A percentile compares a stretch with the other conserved stretches of the same genome.
phyloP scores from a whole-genome alignment of 1,140 invertebrate genomes.

The Lordiphosa clarofinis region DNA sequence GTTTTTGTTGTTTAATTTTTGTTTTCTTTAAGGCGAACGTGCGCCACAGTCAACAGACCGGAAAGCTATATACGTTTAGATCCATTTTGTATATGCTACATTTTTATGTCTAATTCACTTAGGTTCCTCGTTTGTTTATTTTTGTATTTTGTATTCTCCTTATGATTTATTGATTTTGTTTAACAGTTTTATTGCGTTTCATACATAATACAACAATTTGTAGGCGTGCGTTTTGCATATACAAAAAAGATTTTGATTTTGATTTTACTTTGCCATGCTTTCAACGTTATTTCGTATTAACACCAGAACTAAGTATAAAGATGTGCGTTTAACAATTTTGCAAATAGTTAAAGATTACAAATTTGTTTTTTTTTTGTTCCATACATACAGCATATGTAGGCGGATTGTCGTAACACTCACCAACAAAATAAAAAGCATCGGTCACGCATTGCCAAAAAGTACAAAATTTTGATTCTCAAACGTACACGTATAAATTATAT shows the following conservation, averaged over 20 bases:
- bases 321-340: slow-evolving; percentile 57
- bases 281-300: slow-evolving; percentile 59
- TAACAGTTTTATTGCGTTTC: slow-evolving; percentile 36
- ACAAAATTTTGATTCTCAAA: slow-evolving; percentile 2
- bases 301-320: slow-evolving; percentile 49
- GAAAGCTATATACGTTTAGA: slow-evolving; percentile 23
- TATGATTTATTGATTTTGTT: slow-evolving; percentile 40
- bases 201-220: slow-evolving; percentile 25
- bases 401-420: slow-evolving; percentile 61
- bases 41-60: slow-evolving; percentile 15
- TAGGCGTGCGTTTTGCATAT: slow-evolving; percentile 21
- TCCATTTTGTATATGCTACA: slow-evolving; percentile 42
- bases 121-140: slow-evolving; percentile 26
- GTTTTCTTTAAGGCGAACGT: slow-evolving; percentile 12
- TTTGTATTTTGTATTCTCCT: slow-evolving; percentile 33
- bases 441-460: slow-evolving; percentile 68
- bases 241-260: slow-evolving; percentile 21
- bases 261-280: slow-evolving; percentile 62
- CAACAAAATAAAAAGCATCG: slow-evolving; percentile 51
- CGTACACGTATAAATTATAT: slow-evolving; percentile 27
- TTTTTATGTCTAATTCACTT: slow-evolving; percentile 43
- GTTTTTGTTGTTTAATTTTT: slow-evolving; percentile 4
- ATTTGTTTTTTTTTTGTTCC: slow-evolving; percentile 9
- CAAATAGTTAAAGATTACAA: slow-evolving; percentile 53
- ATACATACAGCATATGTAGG: slow-evolving; percentile 41